A percentile compares a stretch with the other conserved stretches of the same genome.
These are phyloP conservation scores for Anolis apletophallus DNA, from an alignment of 2,797 vertebrate genomes.

Conservation along the genomic window DNA sequence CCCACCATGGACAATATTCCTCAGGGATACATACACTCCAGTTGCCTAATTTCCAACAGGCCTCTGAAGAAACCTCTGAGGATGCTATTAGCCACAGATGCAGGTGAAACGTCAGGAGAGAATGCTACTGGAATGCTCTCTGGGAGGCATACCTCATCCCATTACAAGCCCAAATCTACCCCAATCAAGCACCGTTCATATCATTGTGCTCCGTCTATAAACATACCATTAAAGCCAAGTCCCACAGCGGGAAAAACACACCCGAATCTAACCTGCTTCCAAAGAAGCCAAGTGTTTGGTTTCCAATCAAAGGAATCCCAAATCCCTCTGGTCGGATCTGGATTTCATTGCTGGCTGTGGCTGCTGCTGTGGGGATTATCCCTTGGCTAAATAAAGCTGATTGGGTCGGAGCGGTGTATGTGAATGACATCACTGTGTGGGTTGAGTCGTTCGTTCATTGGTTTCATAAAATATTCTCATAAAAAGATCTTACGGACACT, in stretches of 20 bases:
- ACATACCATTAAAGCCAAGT: neutral
- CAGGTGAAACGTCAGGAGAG: too few species aligned
- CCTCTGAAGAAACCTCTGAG: too few species aligned
- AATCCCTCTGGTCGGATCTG: neutral
- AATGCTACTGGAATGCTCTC: too few species aligned
- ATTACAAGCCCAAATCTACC: neutral
- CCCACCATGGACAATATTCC: too few species aligned
- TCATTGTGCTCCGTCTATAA: neutral
- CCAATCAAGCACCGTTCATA: neutral
- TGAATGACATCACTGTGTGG: neutral
- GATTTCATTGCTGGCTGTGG: neutral
- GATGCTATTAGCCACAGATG: too few species aligned
- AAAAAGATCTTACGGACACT: too few species aligned
- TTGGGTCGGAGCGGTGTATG: neutral
- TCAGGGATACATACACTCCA: too few species aligned
- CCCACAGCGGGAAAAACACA: neutral
- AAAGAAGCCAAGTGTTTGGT: neutral
- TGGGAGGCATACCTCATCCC: neutral
- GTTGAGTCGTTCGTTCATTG: too few species aligned
- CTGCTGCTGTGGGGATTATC: neutral
- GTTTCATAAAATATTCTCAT: neutral
- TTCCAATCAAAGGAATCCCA: neutral
- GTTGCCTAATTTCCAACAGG: too few species aligned
- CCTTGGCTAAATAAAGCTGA: neutral
- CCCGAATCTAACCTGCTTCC: neutral